Base-by-base conservation (phyloP, 2,888 invertebrate genomes). In the Drosophila flavopinicola region DNA sequence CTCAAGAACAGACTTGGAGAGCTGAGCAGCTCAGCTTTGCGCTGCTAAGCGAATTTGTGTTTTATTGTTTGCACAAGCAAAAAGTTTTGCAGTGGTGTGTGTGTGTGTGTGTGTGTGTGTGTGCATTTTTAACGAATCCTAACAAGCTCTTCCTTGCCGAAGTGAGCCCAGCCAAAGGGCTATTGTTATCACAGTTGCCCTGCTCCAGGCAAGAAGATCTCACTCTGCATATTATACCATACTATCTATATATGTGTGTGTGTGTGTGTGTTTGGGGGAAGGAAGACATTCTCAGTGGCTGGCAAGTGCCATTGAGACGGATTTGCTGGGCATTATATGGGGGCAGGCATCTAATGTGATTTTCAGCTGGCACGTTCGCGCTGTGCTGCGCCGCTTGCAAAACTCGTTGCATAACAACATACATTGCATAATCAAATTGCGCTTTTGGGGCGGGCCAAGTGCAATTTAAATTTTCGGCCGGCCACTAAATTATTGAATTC, bases 51-150 rank as follows among this genome's bases (percentile, higher is more conserved):
- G 88, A 88, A 86, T 84, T 84, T 86, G 85, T 88, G 75, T 86
- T 86, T 82, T 86, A 88, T 86, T 86, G 86, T 86, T 88, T 82
- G 86, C 78, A 75, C 78, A 82, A 85, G 79, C 82, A 83, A 85
- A 85, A 82, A 82, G 44, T 83, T 85, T 75, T 71, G 49, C 75
- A 63, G 60, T 58, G 53, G 49, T 30, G 11, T 48, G 25, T 49
- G 1, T 37, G n/a, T 41, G 47, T 39, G 45, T 51, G 37, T 47
- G 15, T 61, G 49, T 58, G 60, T 58, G 51, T 77, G 69, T 82
- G 83, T 82, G 66, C 74, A 78, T 78, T 87, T 85, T 86, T 87
- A 84, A 84, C 85, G 85, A 87, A 85, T 85, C 85, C 83, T 87
- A 85, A 85, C 87, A 83, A 87, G 85, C 87, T 83, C 71, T 78